Evolutionary conservation across 2,797 vertebrate species (phyloP).

Genomic region (Lacerta viridis): DNA sequence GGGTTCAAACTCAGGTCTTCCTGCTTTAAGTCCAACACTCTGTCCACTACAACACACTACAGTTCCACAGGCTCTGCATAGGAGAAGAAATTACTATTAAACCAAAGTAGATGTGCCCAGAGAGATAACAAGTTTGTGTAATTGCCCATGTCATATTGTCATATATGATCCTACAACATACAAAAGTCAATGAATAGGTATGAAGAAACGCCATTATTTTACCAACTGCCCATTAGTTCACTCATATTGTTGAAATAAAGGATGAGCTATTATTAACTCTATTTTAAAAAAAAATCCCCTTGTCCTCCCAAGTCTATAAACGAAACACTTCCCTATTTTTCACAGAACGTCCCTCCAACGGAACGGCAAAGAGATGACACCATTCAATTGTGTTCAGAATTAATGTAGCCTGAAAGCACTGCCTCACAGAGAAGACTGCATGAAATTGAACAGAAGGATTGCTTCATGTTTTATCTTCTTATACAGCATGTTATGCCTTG

Average conservation of each 20-base stretch:
- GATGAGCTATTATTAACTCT: constrained; percentile 27
- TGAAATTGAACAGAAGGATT: constrained; percentile 64
- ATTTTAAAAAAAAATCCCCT: constrained; percentile 43
- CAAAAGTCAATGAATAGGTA: neutral
- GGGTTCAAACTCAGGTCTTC: too few species aligned
- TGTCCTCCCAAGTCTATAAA: constrained; percentile 11
- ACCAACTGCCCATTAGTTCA: too few species aligned
- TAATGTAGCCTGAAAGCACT: constrained; percentile 73
- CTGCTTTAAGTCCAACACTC: too few species aligned
- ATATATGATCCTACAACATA: neutral
- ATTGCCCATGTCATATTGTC: neutral
- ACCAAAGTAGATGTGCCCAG: neutral
- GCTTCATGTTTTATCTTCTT: constrained; percentile 61
- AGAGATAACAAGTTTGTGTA: neutral
- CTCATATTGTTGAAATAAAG: constrained; percentile 16
- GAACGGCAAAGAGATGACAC: constrained; percentile 65
- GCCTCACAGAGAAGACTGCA: constrained; percentile 27
- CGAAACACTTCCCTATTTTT: constrained; percentile 49
- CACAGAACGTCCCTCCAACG: constrained; percentile 47
- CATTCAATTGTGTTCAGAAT: constrained; percentile 72
- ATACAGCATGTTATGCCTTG: constrained; percentile 61
- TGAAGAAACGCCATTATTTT: too few species aligned
- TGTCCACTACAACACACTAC: too few species aligned
- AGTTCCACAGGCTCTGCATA: too few species aligned
- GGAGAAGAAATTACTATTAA: too few species aligned